Base-by-base conservation (phyloP, 2,797 vertebrate genomes). In the Tarsius wallacei region DNA sequence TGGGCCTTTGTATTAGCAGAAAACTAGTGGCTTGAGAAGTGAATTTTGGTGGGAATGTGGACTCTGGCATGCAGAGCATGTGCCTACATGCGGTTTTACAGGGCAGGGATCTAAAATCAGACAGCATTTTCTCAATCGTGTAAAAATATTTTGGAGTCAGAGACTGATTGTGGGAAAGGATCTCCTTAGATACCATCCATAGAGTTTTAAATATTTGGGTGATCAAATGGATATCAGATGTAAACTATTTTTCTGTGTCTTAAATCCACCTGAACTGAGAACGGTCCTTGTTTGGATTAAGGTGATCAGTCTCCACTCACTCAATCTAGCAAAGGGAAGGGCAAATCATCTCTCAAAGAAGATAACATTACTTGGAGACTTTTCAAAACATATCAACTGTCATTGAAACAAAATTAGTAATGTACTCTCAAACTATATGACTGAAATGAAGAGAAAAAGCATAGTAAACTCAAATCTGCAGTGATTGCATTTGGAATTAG, bases 361-460 rank as follows among this genome's bases (percentile, higher is more conserved):
- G 31, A 12, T 31, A 74, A 47, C 8, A 53, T 36, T 12, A 42
- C 74, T 1, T 89, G 42, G 2, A 57, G 31, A 53, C n/a, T 78
- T 84, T 12, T 59, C 36, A 47, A 91, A 90, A 36, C 4, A 53
- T 28, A 74, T 5, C 31, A 51, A 28, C 21, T 36, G 15, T 63
- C 4, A 51, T 87, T 81, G 70, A 85, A 87, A 73, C 2, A 85
- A 77, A 80, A 70, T 87, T 70, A 80, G 12, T 28, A 74, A 91
- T 42, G 31, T 24, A 84, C 13, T n/a, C 7, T 11, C 1, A 74
- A n/a, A 8, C 7, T 42, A 3, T 15, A 59, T 57, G 6, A 78
- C 0, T 2, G 85, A 61, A 95, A 53, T 59, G 31, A 53, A 74
- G 16, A 71, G 33, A 26, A 85, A 42, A 91, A 81, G 0, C 6